A percentile compares a stretch with the other conserved stretches of the same genome.
These are phyloP conservation scores for Notamacropus eugenii DNA, from an alignment of 2,797 vertebrate species.

Conservation along the genomic window DNA sequence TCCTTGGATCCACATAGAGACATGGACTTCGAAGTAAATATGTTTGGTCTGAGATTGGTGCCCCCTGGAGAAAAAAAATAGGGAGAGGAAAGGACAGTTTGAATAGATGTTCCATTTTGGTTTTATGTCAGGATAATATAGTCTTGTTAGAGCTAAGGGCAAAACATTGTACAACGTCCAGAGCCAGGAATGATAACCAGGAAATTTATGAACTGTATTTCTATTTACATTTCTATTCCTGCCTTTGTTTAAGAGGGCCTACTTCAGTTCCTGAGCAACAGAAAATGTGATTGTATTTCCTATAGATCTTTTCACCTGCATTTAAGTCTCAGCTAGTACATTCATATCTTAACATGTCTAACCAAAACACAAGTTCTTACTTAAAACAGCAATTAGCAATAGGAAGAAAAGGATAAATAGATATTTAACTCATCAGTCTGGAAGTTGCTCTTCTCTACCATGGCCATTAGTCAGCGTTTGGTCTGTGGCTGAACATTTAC, in stretches of 20 bases:
- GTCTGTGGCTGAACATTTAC: not conserved
- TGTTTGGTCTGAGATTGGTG: slow-evolving; percentile 42
- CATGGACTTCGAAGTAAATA: slow-evolving; percentile 62
- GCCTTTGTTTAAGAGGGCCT: slow-evolving; percentile 42
- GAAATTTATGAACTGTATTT: not conserved
- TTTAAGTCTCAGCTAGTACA: slow-evolving; percentile 14
- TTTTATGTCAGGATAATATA: slow-evolving; percentile 12
- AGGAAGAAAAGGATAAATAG: slow-evolving; percentile 19
- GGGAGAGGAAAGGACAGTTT: slow-evolving; percentile 47
- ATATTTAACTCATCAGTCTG: slow-evolving; percentile 25
- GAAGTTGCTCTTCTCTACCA: not conserved
- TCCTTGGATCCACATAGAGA: slow-evolving; percentile 57
- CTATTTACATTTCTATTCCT: slow-evolving; percentile 64
- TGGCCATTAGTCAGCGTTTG: not conserved
- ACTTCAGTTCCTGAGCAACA: not conserved
- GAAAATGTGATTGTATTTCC: slow-evolving; percentile 29
- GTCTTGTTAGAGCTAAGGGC: slow-evolving; percentile 24
- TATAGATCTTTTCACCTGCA: slow-evolving; percentile 56
- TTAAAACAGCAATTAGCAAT: slow-evolving; percentile 22
- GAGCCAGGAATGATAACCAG: slow-evolving; percentile 26
- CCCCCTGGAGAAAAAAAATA: slow-evolving; percentile 4
- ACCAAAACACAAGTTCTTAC: not conserved
- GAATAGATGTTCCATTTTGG: slow-evolving; percentile 45
- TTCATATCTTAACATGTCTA: not conserved
- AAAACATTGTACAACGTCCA: slow-evolving; percentile 31